Evolutionary conservation across 2,113 vertebrate genomes (phyloP), one percentile per base, ranked within the genome.

Genomic region (Aegithalos caudatus): DNA sequence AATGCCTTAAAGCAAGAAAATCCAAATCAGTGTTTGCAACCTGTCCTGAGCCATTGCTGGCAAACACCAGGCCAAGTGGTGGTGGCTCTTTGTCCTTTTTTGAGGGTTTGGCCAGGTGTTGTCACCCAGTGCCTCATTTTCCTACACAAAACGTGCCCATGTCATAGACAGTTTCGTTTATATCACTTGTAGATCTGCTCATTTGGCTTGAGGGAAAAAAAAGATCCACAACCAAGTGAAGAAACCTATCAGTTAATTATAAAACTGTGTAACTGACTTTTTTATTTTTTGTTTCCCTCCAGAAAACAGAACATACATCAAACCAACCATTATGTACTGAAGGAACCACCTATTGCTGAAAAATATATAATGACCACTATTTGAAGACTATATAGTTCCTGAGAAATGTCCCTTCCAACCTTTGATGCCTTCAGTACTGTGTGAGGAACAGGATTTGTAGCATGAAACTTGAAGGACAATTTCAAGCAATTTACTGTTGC

Each of bases 241-340:
- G 53, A 72, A 45, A 9, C 10, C 25, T 25, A n/a, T 65, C 28
- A 60, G 2, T 44, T 77, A 47, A 73, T 78, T 81, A 9, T n/a
- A 25, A 70, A 33, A 12, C 33, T 54, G 25, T 23, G 20, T 42
- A 50, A 86, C 33, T 92, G 47, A 93, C 64, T 33, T 66, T 50
- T 53, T 81, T 51, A 29, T 23, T 47, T 4, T 47, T 17, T 35
- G n/a, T 88, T 65, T 50, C 19, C 19, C 85, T 94, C 33, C 93
- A 98, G 98, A 98, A 98, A 98, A 98, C 94, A 96, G 98, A 97
- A 92, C 96, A 44, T 98, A 98, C 94, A 98, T 98, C 97, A 99
- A 98, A 81, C 98, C 98, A 10, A 98, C 97, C 23, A 98, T 98
- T 51, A 98, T 98, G 96, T 98, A 98, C 98, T 98, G 98, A 99